Evolutionary conservation across 2,113 vertebrate genomes (phyloP), one percentile per base, ranked within the genome.

Genomic region (Miniopterus natalensis): DNA sequence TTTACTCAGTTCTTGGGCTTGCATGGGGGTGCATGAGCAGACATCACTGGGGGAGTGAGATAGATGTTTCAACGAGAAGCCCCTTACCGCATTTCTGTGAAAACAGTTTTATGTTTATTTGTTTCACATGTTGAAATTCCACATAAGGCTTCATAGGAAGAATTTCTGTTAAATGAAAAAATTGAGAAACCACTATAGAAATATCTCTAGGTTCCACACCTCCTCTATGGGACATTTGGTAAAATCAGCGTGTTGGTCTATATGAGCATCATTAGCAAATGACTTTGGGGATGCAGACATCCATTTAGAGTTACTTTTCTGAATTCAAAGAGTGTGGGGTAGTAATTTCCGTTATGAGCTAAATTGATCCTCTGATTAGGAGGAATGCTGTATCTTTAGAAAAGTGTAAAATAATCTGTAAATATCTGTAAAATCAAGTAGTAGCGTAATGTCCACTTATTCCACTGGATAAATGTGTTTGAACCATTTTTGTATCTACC

Each of bases 401-500:
- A 79, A 71, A 14, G 40, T 36, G 79, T 6, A 68, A 61, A 57
- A 45, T 57, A 17, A 66, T 47, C 61, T 68, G 15, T 80, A 59
- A 80, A 73, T 71, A 49, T 18, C 71, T 53, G 11, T 73, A 25
- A 66, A 83, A 88, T 20, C 11, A 57, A 42, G 53, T 0, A 14
- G 18, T 6, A 5, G 18, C 13, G 3, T 36, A 3, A 23, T 17
- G 10, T 1, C 20, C 0, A 15, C 8, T 42, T 40, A 15, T 8
- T 42, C 45, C 20, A 14, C 2, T 12, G 45, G 59, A 5, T 36
- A 13, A 42, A 8, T n/a, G 78, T 61, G 42, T 17, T 5, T 18
- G 75, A 17, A 40, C 23, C 23, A 7, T 15, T 20, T 68, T 74
- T 7, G 1, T 5, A 1, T 1, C 68, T 21, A 25, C 21, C 21